Evolutionary conservation across 2,888 invertebrate genomes (phyloP).

Genomic region (Ophion slaviceki): DNA sequence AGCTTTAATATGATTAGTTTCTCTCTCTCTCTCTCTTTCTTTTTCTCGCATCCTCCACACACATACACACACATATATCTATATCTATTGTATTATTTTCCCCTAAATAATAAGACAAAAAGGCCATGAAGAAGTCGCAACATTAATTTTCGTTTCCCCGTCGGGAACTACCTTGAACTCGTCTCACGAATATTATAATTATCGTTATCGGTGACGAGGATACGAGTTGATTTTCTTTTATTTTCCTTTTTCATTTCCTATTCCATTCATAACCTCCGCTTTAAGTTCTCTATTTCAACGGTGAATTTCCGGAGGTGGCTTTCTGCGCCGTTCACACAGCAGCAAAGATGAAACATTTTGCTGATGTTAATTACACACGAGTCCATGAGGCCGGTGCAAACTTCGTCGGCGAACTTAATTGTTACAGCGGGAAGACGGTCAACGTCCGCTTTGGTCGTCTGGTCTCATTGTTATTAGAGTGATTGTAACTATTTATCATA

Average conservation of each 20-base stretch:
- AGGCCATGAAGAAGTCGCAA: background rate
- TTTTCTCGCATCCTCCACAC: background rate
- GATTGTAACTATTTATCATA: background rate
- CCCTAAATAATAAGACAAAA: background rate
- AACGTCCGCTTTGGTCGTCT: background rate
- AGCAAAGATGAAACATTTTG: background rate
- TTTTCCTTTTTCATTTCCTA: background rate
- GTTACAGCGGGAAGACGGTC: background rate
- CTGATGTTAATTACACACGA: constrained; percentile 9
- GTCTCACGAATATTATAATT: background rate
- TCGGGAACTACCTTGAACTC: background rate
- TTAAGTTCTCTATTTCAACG: background rate
- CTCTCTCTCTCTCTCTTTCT: background rate
- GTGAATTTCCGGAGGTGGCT: background rate
- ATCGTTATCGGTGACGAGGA: background rate
- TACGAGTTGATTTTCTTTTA: background rate
- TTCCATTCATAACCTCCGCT: background rate
- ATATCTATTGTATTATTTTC: background rate
- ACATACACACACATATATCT: background rate
- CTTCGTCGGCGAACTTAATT: background rate
- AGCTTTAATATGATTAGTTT: constrained; percentile 51
- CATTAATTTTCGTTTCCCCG: constrained; percentile 1
- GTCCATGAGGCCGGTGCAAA: background rate
- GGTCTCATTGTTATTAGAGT: background rate
- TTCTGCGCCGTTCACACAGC: background rate